Base-by-base conservation (phyloP, 2,797 vertebrate species). In the Adelosebastes latens region DNA sequence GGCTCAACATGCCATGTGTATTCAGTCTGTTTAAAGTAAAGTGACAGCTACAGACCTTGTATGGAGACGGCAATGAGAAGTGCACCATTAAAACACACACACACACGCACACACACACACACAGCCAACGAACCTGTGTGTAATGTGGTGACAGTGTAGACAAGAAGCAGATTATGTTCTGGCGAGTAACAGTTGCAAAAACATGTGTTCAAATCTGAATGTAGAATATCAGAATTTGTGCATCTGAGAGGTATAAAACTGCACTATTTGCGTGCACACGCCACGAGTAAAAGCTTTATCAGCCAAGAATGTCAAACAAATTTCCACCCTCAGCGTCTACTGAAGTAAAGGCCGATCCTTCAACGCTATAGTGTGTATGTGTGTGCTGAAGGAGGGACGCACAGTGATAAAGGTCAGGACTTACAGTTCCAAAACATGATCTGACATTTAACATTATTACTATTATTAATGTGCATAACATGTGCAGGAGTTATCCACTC, bases 21-120 rank as follows among this genome's bases (percentile, higher is more conserved):
- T 84, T 85, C 67, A 77, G 72, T 88, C 29, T 94, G 93, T 95
- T 95, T 94, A 90, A 93, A 89, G 77, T 53, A 89, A 63, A 73
- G 29, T 81, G 92, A 89, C 93, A 91, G 93, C 75, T 73, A 49
- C 83, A 53, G 76, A 36, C 93, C 89, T 92, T 95, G 85, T 93
- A 94, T 77, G 93, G 94, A 85, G 66, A 86, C 80, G 56, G 72
- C 60, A 78, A 62, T 49, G 73, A 86, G 18, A 72, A 64, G 71
- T 29, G 52, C 12, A 65, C 18, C 62, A 49, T 77, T 63, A 79
- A 73, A 61, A 58, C 29, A 49, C 59, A 32, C 59, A 31, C 70
- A 9, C 29, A 68, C 73, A 53, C 56, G 13, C 61, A 20, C 62
- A 72, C 69, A 32, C 29, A 68, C 73, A 58, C 58, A 14, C 61